Percentiles rank a stretch among this genome's conserved stretches.
Evolutionary conservation across 1,140 invertebrate genomes (phyloP).

Genomic region (Brachionus paranguensis): DNA sequence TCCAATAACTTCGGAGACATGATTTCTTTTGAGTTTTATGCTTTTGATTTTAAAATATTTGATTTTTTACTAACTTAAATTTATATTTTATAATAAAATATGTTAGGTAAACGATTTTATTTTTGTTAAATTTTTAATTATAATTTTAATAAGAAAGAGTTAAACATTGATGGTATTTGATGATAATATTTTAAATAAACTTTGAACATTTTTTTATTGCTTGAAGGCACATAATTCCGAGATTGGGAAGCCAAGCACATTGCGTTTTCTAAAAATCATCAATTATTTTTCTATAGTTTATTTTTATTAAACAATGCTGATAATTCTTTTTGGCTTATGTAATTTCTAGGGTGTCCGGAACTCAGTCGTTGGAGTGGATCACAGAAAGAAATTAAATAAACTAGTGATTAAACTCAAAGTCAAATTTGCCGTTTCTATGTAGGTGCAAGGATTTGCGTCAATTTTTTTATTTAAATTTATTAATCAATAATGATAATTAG

Average conservation of each 20-base stretch:
- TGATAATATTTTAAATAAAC: background rate
- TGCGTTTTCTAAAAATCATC: background rate
- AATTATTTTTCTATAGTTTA: background rate
- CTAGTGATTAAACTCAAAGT: background rate
- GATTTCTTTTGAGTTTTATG: no score
- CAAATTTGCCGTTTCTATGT: background rate
- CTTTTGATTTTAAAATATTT: background rate
- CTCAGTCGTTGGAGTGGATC: background rate
- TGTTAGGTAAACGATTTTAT: background rate
- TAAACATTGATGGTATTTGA: background rate
- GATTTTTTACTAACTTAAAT: background rate
- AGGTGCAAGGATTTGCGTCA: background rate
- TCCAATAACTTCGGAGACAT: no score
- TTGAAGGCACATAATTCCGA: background rate
- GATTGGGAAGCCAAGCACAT: background rate
- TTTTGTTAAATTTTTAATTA: no score
- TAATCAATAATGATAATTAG: background rate
- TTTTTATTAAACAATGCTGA: background rate
- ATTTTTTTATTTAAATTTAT: background rate
- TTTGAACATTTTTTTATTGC: background rate
- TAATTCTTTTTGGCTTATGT: background rate
- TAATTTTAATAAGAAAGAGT: background rate
- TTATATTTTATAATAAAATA: background rate
- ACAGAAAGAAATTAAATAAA: background rate
- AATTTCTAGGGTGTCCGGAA: background rate